phyloP scores from a whole-genome alignment of 1,140 invertebrate genomes.

The Semibalanus balanoides region DNA sequence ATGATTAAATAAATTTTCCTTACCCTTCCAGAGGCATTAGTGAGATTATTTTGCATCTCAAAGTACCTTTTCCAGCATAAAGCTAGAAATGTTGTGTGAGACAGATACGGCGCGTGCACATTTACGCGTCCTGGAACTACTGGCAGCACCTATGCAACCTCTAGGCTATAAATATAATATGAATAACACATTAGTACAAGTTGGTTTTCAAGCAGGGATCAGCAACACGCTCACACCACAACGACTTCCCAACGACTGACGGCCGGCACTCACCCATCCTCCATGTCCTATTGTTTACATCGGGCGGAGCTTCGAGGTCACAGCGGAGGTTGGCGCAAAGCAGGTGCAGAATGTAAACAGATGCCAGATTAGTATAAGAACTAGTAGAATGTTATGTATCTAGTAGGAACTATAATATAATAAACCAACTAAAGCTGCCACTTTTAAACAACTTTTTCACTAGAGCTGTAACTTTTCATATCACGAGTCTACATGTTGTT shows the following conservation, averaged over 20 bases:
- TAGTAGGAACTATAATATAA: not conserved
- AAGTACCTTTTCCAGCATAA: not conserved
- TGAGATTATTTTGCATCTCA: not conserved
- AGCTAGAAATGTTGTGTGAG: not conserved
- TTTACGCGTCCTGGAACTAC: not conserved
- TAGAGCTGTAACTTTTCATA: no score
- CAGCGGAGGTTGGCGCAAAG: not conserved
- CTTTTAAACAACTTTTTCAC: no score
- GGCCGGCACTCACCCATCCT: not conserved
- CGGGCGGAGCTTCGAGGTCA: not conserved
- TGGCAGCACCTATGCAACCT: not conserved
- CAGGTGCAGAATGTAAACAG: not conserved
- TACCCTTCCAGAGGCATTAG: not conserved
- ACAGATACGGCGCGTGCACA: not conserved
- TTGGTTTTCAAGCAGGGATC: not conserved
- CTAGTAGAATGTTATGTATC: no score
- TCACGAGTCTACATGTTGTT: no score
- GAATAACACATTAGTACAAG: not conserved
- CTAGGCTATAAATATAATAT: no score
- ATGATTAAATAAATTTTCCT: no score
- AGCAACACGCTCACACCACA: not conserved
- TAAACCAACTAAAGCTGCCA: no score
- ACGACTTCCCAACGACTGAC: not conserved
- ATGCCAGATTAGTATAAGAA: not conserved
- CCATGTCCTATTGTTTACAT: not conserved